Base-by-base conservation (phyloP, 2,888 invertebrate genomes). In the Cantharis nigra region DNA sequence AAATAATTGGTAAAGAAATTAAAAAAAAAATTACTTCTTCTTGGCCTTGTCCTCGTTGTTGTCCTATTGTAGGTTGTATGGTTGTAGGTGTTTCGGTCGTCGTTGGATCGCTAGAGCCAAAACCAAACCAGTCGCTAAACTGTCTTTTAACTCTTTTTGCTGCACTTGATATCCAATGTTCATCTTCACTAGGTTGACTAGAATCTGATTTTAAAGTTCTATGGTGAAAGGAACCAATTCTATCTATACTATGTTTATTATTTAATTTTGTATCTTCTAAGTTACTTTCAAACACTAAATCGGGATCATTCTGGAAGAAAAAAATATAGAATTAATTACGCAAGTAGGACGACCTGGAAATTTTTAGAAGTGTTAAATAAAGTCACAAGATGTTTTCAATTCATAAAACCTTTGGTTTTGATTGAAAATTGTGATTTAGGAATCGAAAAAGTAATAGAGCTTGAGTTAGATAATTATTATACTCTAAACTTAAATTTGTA, bases 71-170 rank as follows among this genome's bases (percentile, higher is more conserved):
- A 3, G 65, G 65, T 18, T 10, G 7, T 13, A 9, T 0, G 5
- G 49, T n/a, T 5, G 64, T 30, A 10, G 28, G 28, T 30, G 2
- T 10, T 30, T 30, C 28, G 10, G 28, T 64, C 1, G 64, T 64
- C 4, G 64, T 64, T 20, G 16, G 3, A 1, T 87, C 86, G 70
- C 79, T 76, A 67, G 65, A 79, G 20, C 80, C 82, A 9, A 80
- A 70, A 20, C 30, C 70, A 65, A 79, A 70, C 76, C 76, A 78
- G 16, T 69, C 72, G 72, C 82, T 79, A 2, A 85, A 82, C 20
- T 78, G 76, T 75, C 89, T 83, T 82, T 88, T 90, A 83, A 90
- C 85, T 80, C 90, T 88, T 74, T 88, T 88, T 64, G 90, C 83
- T 78, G 86, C 84, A 71, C 80, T 83, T n/a, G 84, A 82, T 10